Evolutionary conservation across 2,113 vertebrate genomes (phyloP), one percentile per base, ranked within the genome.

Genomic region (Pedetes capensis): DNA sequence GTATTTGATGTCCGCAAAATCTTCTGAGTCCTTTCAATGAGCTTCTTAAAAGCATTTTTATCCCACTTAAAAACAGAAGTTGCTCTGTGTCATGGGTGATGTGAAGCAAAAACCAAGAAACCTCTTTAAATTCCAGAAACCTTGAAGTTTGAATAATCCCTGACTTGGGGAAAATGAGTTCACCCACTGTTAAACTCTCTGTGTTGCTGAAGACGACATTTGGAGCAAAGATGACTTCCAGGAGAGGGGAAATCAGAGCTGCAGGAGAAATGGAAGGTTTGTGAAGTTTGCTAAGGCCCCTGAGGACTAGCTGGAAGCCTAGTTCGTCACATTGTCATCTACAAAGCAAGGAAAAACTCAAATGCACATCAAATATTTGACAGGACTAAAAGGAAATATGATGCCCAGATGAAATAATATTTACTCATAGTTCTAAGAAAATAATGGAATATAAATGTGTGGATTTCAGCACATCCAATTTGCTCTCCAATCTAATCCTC

Each of bases 361-460:
- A 90, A 79, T 59, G 78, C 75, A 93, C 95, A 93, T 95, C 92
- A 95, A 89, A 95, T 95, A 88, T 79, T 82, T 76, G 85, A 91
- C 86, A 74, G 57, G 74, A 95, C 93, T 87, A 61, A 71, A 91
- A 66, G 90, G 64, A 97, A 97, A 97, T 96, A 86, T 97, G 97
- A 97, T 87, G 66, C 78, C 96, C 97, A 97, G 88, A 96, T 96
- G 97, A 97, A 96, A 94, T 87, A 95, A 96, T 83, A 95, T 94
- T 96, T 92, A 74, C 44, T 90, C 71, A 13, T 82, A 71, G 80
- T 16, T 81, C 80, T 59, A 72, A 87, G 86, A 91, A 95, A 95
- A 93, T 86, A 95, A 72, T 87, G 63, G 78, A n/a, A 47, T 93
- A 89, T 76, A 94, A 95, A 89, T 94, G 82, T 72, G 61, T 84